These are phyloP conservation scores for Phataginus tetradactyla DNA, from an alignment of 2,797 vertebrate species.

Conservation along the genomic window DNA sequence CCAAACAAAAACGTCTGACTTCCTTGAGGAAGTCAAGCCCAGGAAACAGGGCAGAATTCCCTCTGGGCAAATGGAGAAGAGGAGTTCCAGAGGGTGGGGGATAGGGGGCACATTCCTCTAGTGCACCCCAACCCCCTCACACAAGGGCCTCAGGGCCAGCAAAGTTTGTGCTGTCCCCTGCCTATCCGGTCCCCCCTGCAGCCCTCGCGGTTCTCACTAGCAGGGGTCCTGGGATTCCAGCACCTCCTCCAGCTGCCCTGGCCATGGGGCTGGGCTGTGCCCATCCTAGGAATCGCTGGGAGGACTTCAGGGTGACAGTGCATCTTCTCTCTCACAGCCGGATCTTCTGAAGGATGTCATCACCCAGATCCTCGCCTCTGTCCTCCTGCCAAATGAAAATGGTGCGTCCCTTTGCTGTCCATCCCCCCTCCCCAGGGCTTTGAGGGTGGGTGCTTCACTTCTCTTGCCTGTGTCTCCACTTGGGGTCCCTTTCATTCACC, in stretches of 20 bases:
- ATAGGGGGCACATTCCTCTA: background rate
- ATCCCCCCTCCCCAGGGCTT: background rate
- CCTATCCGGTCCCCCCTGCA: background rate
- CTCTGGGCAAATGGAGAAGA: background rate
- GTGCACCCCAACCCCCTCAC: background rate
- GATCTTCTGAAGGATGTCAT: constrained; percentile 1
- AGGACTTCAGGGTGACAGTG: background rate
- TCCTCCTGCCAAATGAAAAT: constrained; percentile 67
- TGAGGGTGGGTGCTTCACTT: too few relatives aligned
- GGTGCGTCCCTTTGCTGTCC: constrained; percentile 17
- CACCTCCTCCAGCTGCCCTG: background rate
- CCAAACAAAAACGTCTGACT: background rate
- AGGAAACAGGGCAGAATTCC: background rate
- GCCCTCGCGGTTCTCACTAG: background rate
- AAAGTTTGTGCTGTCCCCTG: too few relatives aligned
- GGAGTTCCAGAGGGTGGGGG: background rate
- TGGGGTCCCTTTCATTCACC: background rate
- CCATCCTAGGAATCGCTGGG: background rate
- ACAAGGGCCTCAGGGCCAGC: background rate
- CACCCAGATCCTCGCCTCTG: background rate
- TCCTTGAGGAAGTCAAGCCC: background rate
- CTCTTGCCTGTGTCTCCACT: background rate
- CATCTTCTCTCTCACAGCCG: constrained; percentile 59
- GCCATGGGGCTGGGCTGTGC: fast-evolving
- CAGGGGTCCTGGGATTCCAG: background rate